Conservation (phyloP, 2,113 vertebrate genomes). For the Macrotis lagotis region DNA sequence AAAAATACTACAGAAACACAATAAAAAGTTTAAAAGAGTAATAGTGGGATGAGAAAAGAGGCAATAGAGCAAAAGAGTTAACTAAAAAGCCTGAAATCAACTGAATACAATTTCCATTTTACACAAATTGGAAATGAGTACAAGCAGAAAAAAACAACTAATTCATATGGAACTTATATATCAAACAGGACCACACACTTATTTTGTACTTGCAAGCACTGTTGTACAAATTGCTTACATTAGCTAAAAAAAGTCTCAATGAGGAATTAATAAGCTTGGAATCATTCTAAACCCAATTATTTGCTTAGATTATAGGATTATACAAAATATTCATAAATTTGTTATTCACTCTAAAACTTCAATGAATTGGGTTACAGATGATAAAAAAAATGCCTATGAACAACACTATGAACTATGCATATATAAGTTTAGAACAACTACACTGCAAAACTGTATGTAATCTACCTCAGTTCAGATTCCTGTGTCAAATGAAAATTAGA, state of each 20-base stretch:
- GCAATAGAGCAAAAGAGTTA: conserved; percentile 34
- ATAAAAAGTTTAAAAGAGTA: neutral
- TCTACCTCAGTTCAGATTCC: neutral
- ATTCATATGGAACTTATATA: neutral
- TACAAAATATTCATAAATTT: neutral
- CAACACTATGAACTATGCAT: neutral
- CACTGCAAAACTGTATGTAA: neutral
- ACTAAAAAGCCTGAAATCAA: neutral
- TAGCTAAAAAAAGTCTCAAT: neutral
- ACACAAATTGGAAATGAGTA: neutral
- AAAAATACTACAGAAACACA: neutral
- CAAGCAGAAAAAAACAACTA: neutral
- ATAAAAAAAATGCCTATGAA: neutral
- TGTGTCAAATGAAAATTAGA: neutral
- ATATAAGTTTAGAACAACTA: neutral
- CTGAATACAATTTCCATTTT: conserved; percentile 23
- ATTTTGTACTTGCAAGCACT: too few relatives aligned
- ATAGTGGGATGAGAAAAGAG: conserved; percentile 27
- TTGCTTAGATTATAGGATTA: neutral
- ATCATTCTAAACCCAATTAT: neutral
- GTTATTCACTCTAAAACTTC: neutral
- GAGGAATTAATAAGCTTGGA: neutral
- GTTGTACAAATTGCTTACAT: neutral
- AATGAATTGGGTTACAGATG: neutral
- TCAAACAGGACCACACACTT: neutral